Conservation (phyloP, 2,113 vertebrate species). For the Oxygymnocypris stewartii region DNA sequence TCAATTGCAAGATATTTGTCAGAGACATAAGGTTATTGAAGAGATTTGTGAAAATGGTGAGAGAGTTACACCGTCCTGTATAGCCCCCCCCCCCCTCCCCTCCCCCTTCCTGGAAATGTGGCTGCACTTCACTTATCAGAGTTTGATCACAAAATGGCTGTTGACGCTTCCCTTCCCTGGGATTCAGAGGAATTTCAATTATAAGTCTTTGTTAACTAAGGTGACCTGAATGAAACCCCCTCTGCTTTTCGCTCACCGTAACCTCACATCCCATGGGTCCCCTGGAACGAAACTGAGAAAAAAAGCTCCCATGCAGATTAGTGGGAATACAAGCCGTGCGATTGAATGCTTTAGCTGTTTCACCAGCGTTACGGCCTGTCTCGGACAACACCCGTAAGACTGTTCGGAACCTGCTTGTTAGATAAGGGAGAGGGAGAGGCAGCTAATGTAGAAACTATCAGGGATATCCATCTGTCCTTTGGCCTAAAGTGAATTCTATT, state of each 20-base stretch:
- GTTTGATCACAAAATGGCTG: conserved; percentile 61
- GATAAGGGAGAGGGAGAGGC: conserved; percentile 3
- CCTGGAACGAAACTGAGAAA: conserved; percentile 29
- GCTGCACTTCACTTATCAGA: conserved; percentile 50
- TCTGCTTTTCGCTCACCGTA: conserved; percentile 46
- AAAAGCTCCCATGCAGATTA: conserved; percentile 6
- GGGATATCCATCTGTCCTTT: background rate
- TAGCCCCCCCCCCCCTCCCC: conserved; percentile 19
- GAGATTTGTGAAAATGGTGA: conserved; percentile 80
- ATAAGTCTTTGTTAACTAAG: conserved; percentile 32
- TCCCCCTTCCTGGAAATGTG: conserved; percentile 55
- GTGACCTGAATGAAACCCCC: conserved; percentile 54
- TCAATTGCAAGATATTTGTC: conserved; percentile 74
- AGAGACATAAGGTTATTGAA: conserved; percentile 75
- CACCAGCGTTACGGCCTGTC: conserved; percentile 18
- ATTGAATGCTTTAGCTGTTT: conserved; percentile 34
- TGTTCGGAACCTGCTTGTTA: conserved; percentile 25
- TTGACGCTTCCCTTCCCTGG: conserved; percentile 55
- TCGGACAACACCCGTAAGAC: conserved; percentile 21
- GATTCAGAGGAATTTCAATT: conserved; percentile 47
- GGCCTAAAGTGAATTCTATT: conserved; percentile 13
- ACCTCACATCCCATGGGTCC: conserved; percentile 47
- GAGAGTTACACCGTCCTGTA: conserved; percentile 59
- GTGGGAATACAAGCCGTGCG: background rate
- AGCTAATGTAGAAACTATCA: background rate